Conservation (phyloP, 2,888 invertebrate species). For the Yponomeuta cagnagella region DNA sequence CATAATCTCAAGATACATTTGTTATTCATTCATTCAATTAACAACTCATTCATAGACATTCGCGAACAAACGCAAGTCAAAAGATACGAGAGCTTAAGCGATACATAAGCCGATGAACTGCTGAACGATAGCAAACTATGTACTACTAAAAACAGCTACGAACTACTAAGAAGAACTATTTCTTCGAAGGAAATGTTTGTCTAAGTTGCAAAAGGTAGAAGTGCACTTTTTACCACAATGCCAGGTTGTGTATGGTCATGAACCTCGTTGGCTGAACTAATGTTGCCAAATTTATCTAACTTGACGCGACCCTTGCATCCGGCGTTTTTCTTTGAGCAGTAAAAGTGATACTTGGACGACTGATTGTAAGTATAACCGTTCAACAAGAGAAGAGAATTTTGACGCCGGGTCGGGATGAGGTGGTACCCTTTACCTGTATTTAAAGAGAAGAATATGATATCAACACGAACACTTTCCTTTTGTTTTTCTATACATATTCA, state of each 20-base stretch:
- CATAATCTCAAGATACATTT: too few species aligned
- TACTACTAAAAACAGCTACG: too few species aligned
- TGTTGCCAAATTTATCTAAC: not conserved
- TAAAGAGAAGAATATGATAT: not conserved
- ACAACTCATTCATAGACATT: too few species aligned
- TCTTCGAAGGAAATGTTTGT: too few species aligned
- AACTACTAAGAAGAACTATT: too few species aligned
- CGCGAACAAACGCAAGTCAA: too few species aligned
- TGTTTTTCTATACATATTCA: conserved; percentile 7
- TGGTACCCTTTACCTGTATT: not conserved
- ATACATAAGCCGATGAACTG: too few species aligned
- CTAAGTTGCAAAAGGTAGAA: too few species aligned
- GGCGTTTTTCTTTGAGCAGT: not conserved
- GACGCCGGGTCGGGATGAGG: conserved; percentile 2
- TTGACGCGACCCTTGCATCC: conserved; percentile 11
- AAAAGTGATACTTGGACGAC: not conserved
- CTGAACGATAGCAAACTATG: too few species aligned
- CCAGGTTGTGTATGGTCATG: conserved; percentile 2
- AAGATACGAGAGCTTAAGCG: too few species aligned
- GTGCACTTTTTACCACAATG: too few species aligned
- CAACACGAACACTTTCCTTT: not conserved
- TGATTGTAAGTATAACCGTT: conserved; percentile 21
- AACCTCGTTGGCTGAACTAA: not conserved
- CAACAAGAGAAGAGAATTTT: conserved; percentile 25
- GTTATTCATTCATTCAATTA: too few species aligned